Base-by-base conservation (phyloP, 2,113 vertebrate genomes). In the Nettapus auritus region DNA sequence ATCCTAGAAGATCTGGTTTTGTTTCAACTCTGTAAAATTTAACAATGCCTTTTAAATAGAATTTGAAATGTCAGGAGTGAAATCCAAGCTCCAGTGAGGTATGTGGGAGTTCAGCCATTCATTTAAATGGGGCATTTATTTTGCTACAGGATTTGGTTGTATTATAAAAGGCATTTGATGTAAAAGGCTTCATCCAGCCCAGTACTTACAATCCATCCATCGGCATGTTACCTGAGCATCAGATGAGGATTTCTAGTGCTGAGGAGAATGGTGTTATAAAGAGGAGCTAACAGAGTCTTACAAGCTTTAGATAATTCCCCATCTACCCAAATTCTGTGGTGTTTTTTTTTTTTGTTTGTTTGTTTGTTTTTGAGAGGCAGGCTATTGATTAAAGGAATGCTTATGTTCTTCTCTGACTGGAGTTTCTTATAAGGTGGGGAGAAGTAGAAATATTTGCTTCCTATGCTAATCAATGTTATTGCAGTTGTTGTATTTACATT, bases 251-350 rank as follows among this genome's bases (percentile, higher is more conserved):
- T 59, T 62, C 33, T 29, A 33, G 33, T 3, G 52, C 48, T 34
- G 4, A 48, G 29, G 50, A 31, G 44, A 69, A 28, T 18, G 26
- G 48, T 0, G 31, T 25, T 50, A 33, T 0, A 4, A 60, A 13
- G 3, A 60, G 1, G 10, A 92, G 38, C 25, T 44, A 75, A 38
- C 52, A 36, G 25, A 20, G 4, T 7, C 70, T 34, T 68, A 21
- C 13, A 14, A 38, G 33, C n/a, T 34, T n/a, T 34, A 59, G 40
- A 29, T 11, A 34, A 48, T 48, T 62, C n/a, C 42, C 26, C 14
- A 19, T 46, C 55, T 34, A 44, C 31, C 44, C 14, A 46, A 29
- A 29, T 9, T 48, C 29, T 16, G 25, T 16, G 40, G n/a, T 52
- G 25, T 52, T n/a, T 26, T 22, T 8, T 59, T 34, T 59, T 10